Evolutionary conservation across 1,140 invertebrate species (phyloP), one percentile per base, ranked within the genome.

Genomic region (Tetramorium parvispinum): DNA sequence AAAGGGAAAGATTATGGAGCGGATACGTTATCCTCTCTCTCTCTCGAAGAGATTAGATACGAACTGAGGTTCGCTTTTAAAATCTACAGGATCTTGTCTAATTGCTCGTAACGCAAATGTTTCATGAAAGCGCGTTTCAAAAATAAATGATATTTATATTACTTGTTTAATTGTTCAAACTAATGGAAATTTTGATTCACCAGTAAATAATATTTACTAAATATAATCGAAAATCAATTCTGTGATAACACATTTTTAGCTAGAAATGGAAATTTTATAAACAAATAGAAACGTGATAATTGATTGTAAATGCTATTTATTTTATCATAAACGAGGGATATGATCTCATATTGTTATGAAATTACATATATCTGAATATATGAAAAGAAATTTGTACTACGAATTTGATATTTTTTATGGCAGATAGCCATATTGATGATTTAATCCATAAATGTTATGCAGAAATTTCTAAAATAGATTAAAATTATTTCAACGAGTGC

Each of bases 1-100:
- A 77, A 85, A 86, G 65, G 55, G 49, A 55, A 63, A 65, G 87
- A 88, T 88, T 77, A 85, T 66, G 24, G 75, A 53, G 16, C 85
- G 51, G 73, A 61, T 66, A 61, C 18, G 49, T 78, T 55, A 53
- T 70, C 32, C 76, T 73, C 18, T 65, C 76, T 73, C 18, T 65
- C 57, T 71, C 75, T 4, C 49, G 55, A 11, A 46, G 46, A 61
- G 73, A 76, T 85, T 85, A 78, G 76, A 82, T 75, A 37, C 11
- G 21, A 75, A 82, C 43, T 55, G 55, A 21, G 24, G 27, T 87
- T 87, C 77, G 57, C 49, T 83, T 83, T 83, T 27, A 71, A 71
- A 61, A 83, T 18, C 37, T 18, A 37, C 7, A 8, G 16, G 32
- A 70, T 73, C 82, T 63, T 65, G 66, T 65, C 46, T 32, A 21